Conservation (phyloP, 2,797 vertebrate species). For the Bovichtus variegatus region DNA sequence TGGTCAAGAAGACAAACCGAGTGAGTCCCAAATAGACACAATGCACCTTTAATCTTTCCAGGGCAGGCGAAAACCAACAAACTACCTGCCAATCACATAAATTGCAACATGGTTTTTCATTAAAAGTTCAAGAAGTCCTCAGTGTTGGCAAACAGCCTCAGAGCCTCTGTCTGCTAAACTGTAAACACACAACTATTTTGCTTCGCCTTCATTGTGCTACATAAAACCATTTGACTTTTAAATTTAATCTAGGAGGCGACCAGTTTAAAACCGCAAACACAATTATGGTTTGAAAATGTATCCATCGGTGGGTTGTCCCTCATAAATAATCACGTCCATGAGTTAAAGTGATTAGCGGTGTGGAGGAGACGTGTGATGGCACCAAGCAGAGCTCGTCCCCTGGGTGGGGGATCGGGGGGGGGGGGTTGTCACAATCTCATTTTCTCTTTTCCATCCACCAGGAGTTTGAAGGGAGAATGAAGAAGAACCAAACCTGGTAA, state of each 20-base stretch:
- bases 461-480: background rate
- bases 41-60: slow-evolving; percentile 58
- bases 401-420: slow-evolving; percentile 80
- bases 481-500: slow-evolving; percentile 7
- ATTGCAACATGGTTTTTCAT: slow-evolving; percentile 68
- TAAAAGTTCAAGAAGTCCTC: slow-evolving; percentile 75
- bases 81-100: slow-evolving; percentile 66
- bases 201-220: slow-evolving; percentile 12
- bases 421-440: slow-evolving; percentile 82
- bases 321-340: slow-evolving; percentile 91
- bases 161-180: slow-evolving; percentile 59
- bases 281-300: slow-evolving; percentile 93
- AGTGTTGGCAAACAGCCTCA: slow-evolving; percentile 62
- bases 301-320: slow-evolving; percentile 90
- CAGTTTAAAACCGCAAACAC: slow-evolving; percentile 89
- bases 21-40: slow-evolving; percentile 42
- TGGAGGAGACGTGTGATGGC: slow-evolving; percentile 75
- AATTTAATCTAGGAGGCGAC: slow-evolving; percentile 92
- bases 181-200: slow-evolving; percentile 66
- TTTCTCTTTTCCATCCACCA: slow-evolving; percentile 78
- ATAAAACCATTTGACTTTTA: slow-evolving; percentile 92
- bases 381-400: slow-evolving; percentile 77
- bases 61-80: slow-evolving; percentile 47
- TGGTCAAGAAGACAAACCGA: slow-evolving; percentile 72
- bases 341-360: slow-evolving; percentile 88